phyloP scores from a whole-genome alignment of 1,140 invertebrate species.

The Neotoxoptera formosana region DNA sequence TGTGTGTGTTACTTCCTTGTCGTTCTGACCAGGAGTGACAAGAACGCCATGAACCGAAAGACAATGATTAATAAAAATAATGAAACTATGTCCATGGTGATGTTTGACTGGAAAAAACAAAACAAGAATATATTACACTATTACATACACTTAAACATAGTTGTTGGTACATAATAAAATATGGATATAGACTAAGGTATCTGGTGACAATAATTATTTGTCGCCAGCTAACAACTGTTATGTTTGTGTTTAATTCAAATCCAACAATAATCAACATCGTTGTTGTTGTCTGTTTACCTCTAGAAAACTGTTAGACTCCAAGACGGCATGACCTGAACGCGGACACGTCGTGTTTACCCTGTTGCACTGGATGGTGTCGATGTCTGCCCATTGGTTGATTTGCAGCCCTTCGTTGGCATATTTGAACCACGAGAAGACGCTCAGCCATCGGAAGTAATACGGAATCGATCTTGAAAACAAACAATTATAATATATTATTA shows the following conservation, averaged over 20 bases:
- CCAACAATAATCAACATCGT: background rate
- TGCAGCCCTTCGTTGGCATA: constrained; percentile 92
- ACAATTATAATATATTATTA: background rate
- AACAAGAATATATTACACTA: no score
- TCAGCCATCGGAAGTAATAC: constrained; percentile 87
- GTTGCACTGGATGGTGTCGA: constrained; percentile 77
- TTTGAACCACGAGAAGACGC: constrained; percentile 94
- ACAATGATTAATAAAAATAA: constrained; percentile 76
- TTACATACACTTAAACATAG: background rate
- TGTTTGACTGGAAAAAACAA: constrained; percentile 69
- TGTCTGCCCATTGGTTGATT: constrained; percentile 91
- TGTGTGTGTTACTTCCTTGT: constrained; percentile 54
- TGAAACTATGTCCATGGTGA: constrained; percentile 74
- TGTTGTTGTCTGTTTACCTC: constrained; percentile 67
- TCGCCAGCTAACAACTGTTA: background rate
- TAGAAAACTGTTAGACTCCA: constrained; percentile 81
- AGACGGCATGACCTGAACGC: constrained; percentile 76
- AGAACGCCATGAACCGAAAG: constrained; percentile 79
- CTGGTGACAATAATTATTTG: background rate
- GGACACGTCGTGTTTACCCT: constrained; percentile 77
- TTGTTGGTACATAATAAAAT: background rate
- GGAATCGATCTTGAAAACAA: constrained; percentile 78
- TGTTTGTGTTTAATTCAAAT: background rate
- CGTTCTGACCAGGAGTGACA: constrained; percentile 60
- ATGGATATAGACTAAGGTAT: background rate